Conservation (phyloP, 2,888 invertebrate species). For the Nemoura dubitans region DNA sequence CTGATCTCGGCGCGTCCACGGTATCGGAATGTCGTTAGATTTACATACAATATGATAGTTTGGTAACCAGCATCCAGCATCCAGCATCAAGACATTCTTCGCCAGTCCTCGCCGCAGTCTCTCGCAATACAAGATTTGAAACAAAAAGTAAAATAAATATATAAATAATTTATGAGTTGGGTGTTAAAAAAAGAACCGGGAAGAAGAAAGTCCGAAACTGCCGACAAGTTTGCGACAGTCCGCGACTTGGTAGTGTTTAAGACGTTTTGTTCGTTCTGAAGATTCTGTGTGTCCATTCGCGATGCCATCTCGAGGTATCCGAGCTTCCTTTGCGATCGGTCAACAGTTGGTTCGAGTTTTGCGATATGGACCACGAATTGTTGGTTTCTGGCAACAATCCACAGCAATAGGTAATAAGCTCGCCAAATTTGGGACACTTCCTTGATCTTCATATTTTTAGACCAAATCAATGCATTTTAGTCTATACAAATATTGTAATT, state of each 20-base stretch:
- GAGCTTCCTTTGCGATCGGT: no score
- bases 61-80: neutral
- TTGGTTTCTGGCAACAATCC: no score
- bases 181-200: neutral
- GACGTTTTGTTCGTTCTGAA: neutral
- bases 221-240: neutral
- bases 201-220: neutral
- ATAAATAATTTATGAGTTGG: slow-evolving; percentile 41
- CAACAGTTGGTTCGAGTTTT: no score
- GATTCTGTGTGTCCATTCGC: neutral
- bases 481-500: no score
- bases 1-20: neutral
- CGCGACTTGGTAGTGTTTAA: neutral
- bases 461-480: no score
- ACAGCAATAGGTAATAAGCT: no score
- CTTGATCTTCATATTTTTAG: no score
- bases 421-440: no score
- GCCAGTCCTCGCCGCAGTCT: neutral
- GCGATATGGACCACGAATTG: no score
- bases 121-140: slow-evolving; percentile 34
- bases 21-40: slow-evolving; percentile 34
- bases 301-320: neutral
- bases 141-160: slow-evolving; percentile 39
- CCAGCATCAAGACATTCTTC: slow-evolving; percentile 30
- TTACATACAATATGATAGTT: slow-evolving; percentile 41